These are phyloP conservation scores for Momotus momota DNA, from an alignment of 2,797 vertebrate genomes.

Conservation along the genomic window DNA sequence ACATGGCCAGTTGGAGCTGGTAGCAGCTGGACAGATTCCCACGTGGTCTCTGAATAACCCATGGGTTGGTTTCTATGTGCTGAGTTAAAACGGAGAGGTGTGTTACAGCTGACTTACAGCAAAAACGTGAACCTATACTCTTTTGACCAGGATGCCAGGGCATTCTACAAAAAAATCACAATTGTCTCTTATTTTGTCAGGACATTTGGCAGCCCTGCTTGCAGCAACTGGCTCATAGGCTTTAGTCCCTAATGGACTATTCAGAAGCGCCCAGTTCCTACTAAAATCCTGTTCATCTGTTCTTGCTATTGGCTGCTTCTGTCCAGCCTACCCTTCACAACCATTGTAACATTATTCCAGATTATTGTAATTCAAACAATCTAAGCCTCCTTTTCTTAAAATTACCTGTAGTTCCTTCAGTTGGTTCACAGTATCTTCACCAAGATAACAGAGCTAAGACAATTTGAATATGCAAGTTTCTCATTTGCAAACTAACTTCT, in stretches of 20 bases:
- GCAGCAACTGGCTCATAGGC: neutral
- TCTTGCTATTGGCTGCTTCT: neutral
- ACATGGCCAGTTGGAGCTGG: neutral
- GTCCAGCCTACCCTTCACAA: neutral
- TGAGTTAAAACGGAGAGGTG: neutral
- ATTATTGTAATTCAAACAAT: neutral
- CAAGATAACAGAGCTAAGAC: neutral
- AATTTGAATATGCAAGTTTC: neutral
- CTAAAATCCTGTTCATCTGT: neutral
- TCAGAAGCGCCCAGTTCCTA: neutral
- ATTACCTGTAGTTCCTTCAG: neutral
- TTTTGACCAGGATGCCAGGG: neutral
- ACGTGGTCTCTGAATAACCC: fast-evolving
- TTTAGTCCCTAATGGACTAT: neutral
- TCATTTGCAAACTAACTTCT: neutral
- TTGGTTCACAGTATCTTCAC: neutral
- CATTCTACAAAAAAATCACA: neutral
- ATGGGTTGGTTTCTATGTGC: neutral
- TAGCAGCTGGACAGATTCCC: neutral
- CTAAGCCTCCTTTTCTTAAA: neutral
- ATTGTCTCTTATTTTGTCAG: neutral
- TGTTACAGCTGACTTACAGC: neutral
- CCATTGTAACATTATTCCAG: neutral
- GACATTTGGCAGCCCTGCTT: neutral
- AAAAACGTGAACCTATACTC: neutral